Evolutionary conservation across 1,140 invertebrate genomes (phyloP), one percentile per base, ranked within the genome.

Genomic region (Drosophila teissieri): DNA sequence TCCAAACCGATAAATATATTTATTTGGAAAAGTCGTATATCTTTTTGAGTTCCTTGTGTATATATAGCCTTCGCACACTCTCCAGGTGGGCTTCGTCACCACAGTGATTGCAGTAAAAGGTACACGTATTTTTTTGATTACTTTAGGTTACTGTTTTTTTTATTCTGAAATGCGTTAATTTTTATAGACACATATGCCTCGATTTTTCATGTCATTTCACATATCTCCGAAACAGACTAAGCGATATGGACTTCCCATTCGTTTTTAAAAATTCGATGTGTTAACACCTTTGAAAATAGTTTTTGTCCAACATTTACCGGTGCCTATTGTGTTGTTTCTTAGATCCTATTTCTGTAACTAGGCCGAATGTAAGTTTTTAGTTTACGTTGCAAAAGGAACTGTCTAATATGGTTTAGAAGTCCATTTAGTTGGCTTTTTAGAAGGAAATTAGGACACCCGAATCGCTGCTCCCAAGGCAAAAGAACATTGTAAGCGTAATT

Each of bases 291-390:
- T 15, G 15, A 39, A 37, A 37, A 68, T 17, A 51, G 27, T 37
- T 37, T 14, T 15, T 64, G 63, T 42, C 37, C 4, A 42, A 56
- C 37, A 67, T 22, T 56, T 68, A 60, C 57, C 58, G 55, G 62
- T 74, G 56, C 55, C 10, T 74, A 60, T 74, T 78, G 82, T 78
- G 68, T 74, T 78, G 39, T 22, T 36, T 67, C 45, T 55, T 11
- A 22, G 0, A 37, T 46, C 42, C 39, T 15, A 10, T 55, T 70
- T 70, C 24, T 56, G 19, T 31, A 55, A 69, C 31, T 55, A 19
- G 55, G 34, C 15, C 19, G 1, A 46, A 27, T n/a, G 37, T 68
- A 17, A 44, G 49, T 64, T 31, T 10, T 34, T 1, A 0, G 14
- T 12, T 46, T 1, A 3, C 4, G n/a, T n/a, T 17, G 1, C 15